Base-by-base conservation (phyloP, 2,797 vertebrate genomes). In the Australoheros facetus region DNA sequence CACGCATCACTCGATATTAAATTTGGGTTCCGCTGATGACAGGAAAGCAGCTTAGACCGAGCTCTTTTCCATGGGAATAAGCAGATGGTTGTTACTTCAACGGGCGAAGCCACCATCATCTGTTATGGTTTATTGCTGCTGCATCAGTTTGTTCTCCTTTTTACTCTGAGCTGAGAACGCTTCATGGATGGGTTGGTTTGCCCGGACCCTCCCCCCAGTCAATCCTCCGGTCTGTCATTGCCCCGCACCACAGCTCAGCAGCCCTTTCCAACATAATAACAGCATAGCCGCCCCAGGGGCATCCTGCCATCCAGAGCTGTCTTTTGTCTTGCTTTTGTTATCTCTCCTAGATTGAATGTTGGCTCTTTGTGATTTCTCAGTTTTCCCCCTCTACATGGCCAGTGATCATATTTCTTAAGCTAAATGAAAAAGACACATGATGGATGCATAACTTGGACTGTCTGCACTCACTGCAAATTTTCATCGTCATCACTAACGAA, bases 211-310 rank as follows among this genome's bases (percentile, higher is more conserved):
- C 89, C 89, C 64, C 92, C 88, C 87, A 81, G 81, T 88, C 91
- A 37, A 80, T 92, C 90, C 85, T 90, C 84, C 26, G 60, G 81
- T 84, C 90, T 92, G 84, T 92, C 94, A 95, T 94, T 94, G 92
- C 90, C 93, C 88, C 85, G 80, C 86, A 89, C 87, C 48, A 55
- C 88, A 83, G 88, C 89, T 92, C 92, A 56, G 86, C 87, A 90
- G 89, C 89, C 85, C 91, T 89, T 88, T 90, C 92, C 90, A 90
- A 90, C 91, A 92, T 93, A 94, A 92, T 94, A 93, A 93, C 88
- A 90, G 84, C 80, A 76, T 58, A 91, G 86, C 82, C 69, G 77
- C 91, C 91, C 89, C 83, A 81, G 92, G 93, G 92, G 84, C 88
- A 88, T 88, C 87, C 82, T 88, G 75, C 90, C 89, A 94, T 93